Conservation (phyloP, 2,113 vertebrate species). For the Chaetops frenatus region DNA sequence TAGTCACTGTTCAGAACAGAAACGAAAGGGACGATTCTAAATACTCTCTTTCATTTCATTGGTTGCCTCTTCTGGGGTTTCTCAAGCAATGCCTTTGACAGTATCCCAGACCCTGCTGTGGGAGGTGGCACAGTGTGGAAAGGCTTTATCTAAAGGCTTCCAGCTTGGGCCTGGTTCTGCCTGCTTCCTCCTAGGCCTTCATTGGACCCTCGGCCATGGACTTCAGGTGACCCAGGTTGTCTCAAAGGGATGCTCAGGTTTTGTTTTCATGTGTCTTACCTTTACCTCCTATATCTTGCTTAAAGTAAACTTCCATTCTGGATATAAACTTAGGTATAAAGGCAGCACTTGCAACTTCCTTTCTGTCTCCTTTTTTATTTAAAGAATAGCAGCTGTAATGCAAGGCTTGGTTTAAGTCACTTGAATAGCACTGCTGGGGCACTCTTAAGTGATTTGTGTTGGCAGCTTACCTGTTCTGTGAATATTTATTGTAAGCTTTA, state of each 20-base stretch:
- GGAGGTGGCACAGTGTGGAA: background rate
- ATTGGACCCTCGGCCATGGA: background rate
- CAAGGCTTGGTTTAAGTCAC: background rate
- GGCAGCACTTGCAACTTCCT: constrained; percentile 9
- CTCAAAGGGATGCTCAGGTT: background rate
- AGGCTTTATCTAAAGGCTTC: background rate
- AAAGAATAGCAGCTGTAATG: background rate
- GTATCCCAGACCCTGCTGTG: background rate
- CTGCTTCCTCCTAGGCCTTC: background rate
- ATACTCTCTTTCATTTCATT: background rate
- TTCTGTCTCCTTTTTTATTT: background rate
- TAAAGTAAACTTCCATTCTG: constrained; percentile 20
- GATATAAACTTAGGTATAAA: background rate
- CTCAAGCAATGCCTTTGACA: fast-evolving
- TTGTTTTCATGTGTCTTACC: background rate
- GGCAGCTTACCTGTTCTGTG: background rate
- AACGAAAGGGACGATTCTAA: background rate
- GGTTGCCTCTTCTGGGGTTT: background rate
- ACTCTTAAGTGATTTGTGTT: background rate
- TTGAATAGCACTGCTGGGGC: background rate
- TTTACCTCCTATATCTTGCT: background rate
- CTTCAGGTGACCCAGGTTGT: background rate
- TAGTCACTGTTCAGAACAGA: background rate
- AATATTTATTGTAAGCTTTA: background rate
- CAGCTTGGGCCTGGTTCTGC: background rate